Base-by-base conservation (phyloP, 2,888 invertebrate species). In the Acanthopleura granulata region DNA sequence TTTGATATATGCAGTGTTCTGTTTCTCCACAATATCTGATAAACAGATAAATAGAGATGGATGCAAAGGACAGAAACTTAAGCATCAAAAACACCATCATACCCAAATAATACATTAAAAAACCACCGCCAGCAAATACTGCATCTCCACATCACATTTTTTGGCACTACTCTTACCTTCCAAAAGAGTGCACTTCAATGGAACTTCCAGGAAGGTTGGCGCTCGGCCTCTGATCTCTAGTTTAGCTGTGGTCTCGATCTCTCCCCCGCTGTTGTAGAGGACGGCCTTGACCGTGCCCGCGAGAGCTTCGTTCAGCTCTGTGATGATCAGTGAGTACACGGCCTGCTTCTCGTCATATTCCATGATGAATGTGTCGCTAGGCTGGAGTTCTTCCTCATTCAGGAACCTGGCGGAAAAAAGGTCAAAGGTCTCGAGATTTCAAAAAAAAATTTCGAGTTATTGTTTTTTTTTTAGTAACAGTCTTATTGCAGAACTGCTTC, bases 261-360 rank as follows among this genome's bases (percentile, higher is more conserved):
- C 94, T 72, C 95, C 95, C 75, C 93, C 93, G 76, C 92, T 90
- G 91, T 95, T 95, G 81, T 92, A 93, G n/a, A 94, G 94, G 78
- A 92, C 93, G 82, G 94, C 93, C 78, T 92, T 92, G 90, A 95
- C 94, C 82, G 93, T 93, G 80, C 95, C 95, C 85, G 94, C 93
- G 92, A 95, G 94, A 90, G 94, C 94, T 62, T 94, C 94, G 87
- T 93, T 94, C 77, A 94, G 94, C 90, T 95, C 94, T 79, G 92
- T 91, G 84, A 95, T 93, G 81, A 93, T 92, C 85, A 95, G 91
- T 82, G 93, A 93, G 80, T 86, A 86, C 78, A 93, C 93, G 86
- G 93, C 84, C 70, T 93, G 86, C 85, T 87, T 87, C 51, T 80
- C 79, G 76, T 86, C 83, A 75, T 79, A 82, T 51, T 87, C 87